phyloP scores from a whole-genome alignment of 2,113 vertebrate species.

The Scomber japonicus region DNA sequence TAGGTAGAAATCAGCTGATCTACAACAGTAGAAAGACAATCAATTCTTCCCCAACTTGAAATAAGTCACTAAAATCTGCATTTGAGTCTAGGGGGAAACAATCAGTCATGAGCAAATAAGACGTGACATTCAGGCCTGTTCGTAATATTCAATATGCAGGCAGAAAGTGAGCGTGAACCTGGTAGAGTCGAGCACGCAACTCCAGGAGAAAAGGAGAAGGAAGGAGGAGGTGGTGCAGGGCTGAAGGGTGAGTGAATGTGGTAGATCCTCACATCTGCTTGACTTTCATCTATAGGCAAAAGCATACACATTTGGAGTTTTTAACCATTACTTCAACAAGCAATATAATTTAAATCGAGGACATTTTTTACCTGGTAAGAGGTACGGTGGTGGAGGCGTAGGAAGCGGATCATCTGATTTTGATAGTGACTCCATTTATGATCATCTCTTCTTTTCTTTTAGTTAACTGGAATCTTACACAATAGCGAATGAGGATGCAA shows the following conservation, averaged over 20 bases:
- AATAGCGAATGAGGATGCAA: slow-evolving; percentile 88
- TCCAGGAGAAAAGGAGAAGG: slow-evolving; percentile 38
- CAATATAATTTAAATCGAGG: too few species aligned
- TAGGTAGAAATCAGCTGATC: background rate
- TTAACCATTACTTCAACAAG: background rate
- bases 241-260: slow-evolving; percentile 56
- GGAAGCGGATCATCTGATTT: slow-evolving; percentile 46
- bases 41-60: background rate
- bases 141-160: slow-evolving; percentile 26
- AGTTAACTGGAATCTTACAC: slow-evolving; percentile 6
- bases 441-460: background rate
- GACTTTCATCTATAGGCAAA: slow-evolving; percentile 35
- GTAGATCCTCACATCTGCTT: slow-evolving; percentile 32
- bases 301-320: background rate
- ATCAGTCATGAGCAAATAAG: background rate
- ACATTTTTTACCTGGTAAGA: slow-evolving; percentile 68
- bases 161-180: slow-evolving; percentile 44
- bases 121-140: background rate
- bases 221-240: slow-evolving; percentile 11
- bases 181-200: background rate
- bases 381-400: slow-evolving; percentile 43
- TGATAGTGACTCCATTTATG: slow-evolving; percentile 54
- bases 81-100: background rate
- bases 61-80: background rate
- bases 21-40: too few species aligned